phyloP scores from a whole-genome alignment of 1,140 invertebrate genomes.

The Neodiprion virginianus region DNA sequence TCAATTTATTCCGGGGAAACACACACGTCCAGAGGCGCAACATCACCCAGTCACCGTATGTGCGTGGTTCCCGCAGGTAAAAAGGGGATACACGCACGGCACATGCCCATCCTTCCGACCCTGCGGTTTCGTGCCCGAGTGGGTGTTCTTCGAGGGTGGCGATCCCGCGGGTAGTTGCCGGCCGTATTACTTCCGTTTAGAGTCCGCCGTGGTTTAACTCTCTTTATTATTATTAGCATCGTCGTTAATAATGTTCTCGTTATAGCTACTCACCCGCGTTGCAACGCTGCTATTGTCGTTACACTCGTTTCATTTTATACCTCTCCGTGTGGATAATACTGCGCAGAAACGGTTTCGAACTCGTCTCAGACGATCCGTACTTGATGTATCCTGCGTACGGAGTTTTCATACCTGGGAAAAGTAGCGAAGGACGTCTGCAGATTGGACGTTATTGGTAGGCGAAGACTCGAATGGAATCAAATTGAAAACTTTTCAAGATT shows the following conservation, averaged over 20 bases:
- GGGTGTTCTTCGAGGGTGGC: neutral
- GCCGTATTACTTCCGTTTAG: slow-evolving; percentile 14
- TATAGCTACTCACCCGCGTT: neutral
- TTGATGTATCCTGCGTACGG: no score
- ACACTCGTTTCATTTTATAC: no score
- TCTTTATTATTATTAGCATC: slow-evolving; percentile 48
- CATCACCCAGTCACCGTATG: neutral
- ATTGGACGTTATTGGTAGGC: no score
- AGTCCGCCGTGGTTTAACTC: slow-evolving; percentile 52
- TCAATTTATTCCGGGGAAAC: neutral
- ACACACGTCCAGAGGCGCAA: neutral
- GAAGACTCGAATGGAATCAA: no score
- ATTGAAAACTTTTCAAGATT: no score
- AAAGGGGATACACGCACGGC: neutral
- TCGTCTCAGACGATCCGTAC: no score
- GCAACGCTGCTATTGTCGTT: no score
- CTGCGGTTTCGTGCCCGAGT: slow-evolving; percentile 3
- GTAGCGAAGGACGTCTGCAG: no score
- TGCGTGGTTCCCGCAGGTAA: neutral
- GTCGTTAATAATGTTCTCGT: neutral
- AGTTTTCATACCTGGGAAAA: no score
- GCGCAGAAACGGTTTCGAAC: no score
- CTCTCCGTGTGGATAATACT: no score
- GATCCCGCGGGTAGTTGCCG: neutral
- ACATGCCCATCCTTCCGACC: neutral